Conservation (phyloP, 2,113 vertebrate genomes). For the Otolemur garnettii region DNA sequence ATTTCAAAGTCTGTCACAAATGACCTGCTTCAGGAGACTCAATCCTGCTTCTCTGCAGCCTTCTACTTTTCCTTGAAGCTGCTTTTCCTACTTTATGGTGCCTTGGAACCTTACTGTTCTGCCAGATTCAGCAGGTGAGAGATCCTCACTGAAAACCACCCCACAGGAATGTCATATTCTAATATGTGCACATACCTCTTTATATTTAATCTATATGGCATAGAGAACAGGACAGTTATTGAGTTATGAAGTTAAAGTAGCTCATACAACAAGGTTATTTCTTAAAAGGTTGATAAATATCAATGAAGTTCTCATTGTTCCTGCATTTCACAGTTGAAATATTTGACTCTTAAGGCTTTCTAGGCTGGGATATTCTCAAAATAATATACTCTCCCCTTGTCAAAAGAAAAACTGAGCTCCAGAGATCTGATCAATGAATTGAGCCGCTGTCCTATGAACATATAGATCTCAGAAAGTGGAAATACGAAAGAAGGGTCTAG, state of each 20-base stretch:
- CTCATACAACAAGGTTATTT: neutral
- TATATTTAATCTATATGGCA: neutral
- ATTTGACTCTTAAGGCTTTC: neutral
- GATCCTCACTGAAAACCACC: neutral
- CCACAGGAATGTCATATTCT: neutral
- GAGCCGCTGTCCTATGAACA: neutral
- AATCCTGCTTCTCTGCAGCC: neutral
- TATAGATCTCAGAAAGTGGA: neutral
- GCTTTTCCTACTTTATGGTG: neutral
- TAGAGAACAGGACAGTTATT: neutral
- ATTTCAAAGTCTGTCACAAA: slow-evolving; percentile 17
- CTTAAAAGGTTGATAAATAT: neutral
- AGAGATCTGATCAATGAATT: neutral
- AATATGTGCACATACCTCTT: too few relatives aligned
- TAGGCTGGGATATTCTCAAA: neutral
- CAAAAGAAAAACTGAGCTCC: neutral
- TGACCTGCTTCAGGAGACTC: neutral
- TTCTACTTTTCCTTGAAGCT: neutral
- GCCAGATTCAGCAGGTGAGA: neutral
- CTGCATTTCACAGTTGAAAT: neutral
- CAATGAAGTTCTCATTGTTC: neutral
- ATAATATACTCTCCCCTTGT: neutral
- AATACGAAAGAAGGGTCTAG: neutral
- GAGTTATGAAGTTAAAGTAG: neutral
- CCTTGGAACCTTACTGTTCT: neutral